These are phyloP conservation scores for Orcinus orca DNA, from an alignment of 2,113 vertebrate species.

Conservation along the genomic window DNA sequence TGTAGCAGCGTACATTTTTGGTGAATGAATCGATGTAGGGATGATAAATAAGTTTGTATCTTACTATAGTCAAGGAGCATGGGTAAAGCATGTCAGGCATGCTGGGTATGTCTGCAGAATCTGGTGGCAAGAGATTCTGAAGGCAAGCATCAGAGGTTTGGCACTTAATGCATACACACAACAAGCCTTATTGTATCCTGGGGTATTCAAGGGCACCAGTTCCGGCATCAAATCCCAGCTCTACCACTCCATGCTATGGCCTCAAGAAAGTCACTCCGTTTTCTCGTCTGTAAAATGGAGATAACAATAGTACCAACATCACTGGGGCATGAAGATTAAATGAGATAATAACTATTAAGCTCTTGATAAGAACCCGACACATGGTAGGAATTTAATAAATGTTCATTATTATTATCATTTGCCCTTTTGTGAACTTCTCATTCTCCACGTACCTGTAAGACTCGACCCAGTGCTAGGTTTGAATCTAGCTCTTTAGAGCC, in stretches of 20 bases:
- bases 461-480: not conserved
- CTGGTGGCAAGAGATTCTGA: not conserved
- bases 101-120: not conserved
- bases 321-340: not conserved
- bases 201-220: not conserved
- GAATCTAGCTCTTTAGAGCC: not conserved
- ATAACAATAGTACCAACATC: not conserved
- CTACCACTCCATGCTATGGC: not conserved
- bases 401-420: not conserved
- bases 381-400: not conserved
- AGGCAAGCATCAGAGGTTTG: not conserved
- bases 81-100: not conserved
- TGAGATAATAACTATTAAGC: not conserved
- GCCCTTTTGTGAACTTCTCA: not conserved
- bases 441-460: not conserved
- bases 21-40: not conserved
- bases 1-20: not conserved
- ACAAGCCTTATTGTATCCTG: not conserved
- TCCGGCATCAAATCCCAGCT: not conserved
- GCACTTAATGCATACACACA: not conserved
- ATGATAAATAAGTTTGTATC: not conserved
- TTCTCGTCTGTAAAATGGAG: constrained; percentile 7
- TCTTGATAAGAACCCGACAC: not conserved
- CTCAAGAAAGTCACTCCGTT: not conserved
- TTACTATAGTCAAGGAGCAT: not conserved